Evolutionary conservation across 2,113 vertebrate genomes (phyloP), one percentile per base, ranked within the genome.

Genomic region (Corynorhinus townsendii): DNA sequence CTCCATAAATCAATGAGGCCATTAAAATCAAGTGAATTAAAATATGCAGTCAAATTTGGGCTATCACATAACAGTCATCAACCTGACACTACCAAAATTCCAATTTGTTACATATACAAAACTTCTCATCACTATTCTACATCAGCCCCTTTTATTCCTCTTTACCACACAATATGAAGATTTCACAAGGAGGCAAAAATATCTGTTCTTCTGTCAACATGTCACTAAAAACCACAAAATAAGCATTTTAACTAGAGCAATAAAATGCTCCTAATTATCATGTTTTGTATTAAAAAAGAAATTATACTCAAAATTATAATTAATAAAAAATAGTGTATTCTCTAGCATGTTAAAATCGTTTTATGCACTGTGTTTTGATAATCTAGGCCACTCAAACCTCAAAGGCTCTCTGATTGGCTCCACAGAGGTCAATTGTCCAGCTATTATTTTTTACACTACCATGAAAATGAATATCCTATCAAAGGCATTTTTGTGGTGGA

Each of bases 321-420:
- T 72, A 52, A 26, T 77, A 26, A n/a, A 88, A 96, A 73, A 56
- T 28, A 62, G 1, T 33, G n/a, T 20, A 71, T 72, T 77, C 47
- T 62, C 16, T 82, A 45, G 30, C 7, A 35, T 43, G 2, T 45
- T 35, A 81, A 47, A 75, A 47, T 49, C 2, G 43, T 33, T 64
- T 80, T n/a, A 59, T 15, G 45, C 77, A 96, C 94, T 0, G 0
- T 79, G 72, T 40, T 79, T 92, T 93, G 49, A 82, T 91, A 26
- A 96, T 94, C 62, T 7, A 88, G 30, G 90, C 40, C 62, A 96
- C 79, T 49, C 17, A 96, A 97, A 66, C 8, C 43, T 94, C 59
- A 20, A 94, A 97, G 93, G 40, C 91, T 94, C 93, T 98, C 92
- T 97, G 64, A 97, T 92, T 97, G 66, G 45, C 94, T 96, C 90